Percentiles rank a stretch among this genome's conserved stretches.
These are phyloP conservation scores for Zingel zingel DNA, from an alignment of 2,113 vertebrate genomes.

Conservation along the genomic window DNA sequence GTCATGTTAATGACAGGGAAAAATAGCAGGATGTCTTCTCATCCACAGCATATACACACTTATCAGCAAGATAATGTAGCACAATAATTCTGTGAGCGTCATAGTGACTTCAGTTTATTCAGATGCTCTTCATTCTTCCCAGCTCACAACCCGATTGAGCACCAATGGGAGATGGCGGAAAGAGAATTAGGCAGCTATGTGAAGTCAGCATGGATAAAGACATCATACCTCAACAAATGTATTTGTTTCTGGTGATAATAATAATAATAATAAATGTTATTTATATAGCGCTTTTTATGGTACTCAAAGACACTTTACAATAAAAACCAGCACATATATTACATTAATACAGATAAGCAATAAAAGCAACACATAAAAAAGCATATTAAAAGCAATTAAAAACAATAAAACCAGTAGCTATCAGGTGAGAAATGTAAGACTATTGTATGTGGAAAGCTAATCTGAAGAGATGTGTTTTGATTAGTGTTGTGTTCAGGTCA, in stretches of 20 bases:
- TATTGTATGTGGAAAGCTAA: too few species aligned
- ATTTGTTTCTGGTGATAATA: not conserved
- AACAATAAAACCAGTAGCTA: too few species aligned
- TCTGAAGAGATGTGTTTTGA: too few species aligned
- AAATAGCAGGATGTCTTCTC: slow-evolving; percentile 16
- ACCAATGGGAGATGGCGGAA: not conserved
- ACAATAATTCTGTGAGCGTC: not conserved
- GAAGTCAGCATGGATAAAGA: not conserved
- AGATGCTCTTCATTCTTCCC: not conserved
- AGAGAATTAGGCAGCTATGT: not conserved
- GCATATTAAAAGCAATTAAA: too few species aligned
- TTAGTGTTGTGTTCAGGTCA: too few species aligned
- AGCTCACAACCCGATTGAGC: not conserved
- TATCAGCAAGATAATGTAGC: not conserved
- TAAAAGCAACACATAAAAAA: too few species aligned
- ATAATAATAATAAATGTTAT: too few species aligned
- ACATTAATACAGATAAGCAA: too few species aligned
- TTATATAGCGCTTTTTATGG: too few species aligned
- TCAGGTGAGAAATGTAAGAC: too few species aligned
- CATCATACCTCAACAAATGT: slow-evolving; percentile 7
- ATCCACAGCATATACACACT: not conserved
- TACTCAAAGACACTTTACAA: too few species aligned
- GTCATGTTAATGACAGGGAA: not conserved
- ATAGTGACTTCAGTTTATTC: not conserved
- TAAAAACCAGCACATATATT: too few species aligned